Conservation (phyloP, 2,888 invertebrate species). For the Ormyrus nitidulus region DNA sequence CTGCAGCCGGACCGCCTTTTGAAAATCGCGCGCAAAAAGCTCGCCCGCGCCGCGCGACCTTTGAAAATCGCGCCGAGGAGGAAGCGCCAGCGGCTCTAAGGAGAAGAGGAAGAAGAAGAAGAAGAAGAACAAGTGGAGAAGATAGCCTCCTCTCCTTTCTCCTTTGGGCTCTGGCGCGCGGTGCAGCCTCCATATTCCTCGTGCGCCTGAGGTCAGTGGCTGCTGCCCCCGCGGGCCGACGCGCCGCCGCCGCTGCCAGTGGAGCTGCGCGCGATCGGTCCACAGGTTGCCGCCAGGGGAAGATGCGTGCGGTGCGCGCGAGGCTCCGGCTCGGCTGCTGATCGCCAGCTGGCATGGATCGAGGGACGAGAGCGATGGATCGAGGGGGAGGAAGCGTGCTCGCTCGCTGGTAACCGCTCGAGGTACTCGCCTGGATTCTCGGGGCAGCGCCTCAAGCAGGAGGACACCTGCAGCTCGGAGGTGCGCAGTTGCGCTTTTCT, state of each 20-base stretch:
- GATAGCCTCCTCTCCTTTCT: neutral
- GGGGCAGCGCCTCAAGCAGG: too few relatives aligned
- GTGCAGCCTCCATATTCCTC: too few relatives aligned
- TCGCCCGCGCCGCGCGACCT: neutral
- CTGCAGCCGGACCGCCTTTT: neutral
- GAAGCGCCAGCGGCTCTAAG: neutral
- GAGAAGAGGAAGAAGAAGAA: too few relatives aligned
- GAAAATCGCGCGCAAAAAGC: neutral
- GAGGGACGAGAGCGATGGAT: too few relatives aligned
- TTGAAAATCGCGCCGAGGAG: neutral
- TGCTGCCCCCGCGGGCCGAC: neutral
- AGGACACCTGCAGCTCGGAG: neutral
- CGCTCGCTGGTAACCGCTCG: too few relatives aligned
- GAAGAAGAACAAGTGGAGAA: neutral
- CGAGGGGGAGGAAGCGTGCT: too few relatives aligned
- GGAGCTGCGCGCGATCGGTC: neutral
- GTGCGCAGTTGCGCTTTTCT: neutral
- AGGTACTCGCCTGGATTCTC: too few relatives aligned
- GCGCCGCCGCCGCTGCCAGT: neutral
- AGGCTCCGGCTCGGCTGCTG: too few relatives aligned
- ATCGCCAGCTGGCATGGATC: too few relatives aligned
- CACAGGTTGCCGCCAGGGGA: too few relatives aligned
- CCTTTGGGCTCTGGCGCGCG: neutral
- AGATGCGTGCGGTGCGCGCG: too few relatives aligned
- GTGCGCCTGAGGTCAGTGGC: slow-evolving; percentile 1